These are phyloP conservation scores for Melieria picta DNA, from an alignment of 2,888 invertebrate species.

Conservation along the genomic window DNA sequence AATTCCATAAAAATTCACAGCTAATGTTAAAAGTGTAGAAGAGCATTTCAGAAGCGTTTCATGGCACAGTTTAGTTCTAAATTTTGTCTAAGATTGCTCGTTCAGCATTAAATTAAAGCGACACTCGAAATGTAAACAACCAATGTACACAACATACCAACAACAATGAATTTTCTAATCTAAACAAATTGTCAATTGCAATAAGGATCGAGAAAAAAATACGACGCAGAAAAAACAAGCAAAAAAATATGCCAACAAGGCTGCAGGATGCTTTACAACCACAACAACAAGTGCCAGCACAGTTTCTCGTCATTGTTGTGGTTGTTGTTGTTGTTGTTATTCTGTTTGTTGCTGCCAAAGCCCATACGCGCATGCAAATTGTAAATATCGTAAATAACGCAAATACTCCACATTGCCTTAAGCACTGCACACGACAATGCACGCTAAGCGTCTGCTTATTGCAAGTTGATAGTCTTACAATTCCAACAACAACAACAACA, in stretches of 20 bases:
- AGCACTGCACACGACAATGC: slow-evolving; percentile 40
- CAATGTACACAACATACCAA: too few relatives aligned
- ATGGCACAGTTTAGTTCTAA: too few relatives aligned
- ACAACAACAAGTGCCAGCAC: neutral
- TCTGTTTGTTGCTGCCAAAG: slow-evolving; percentile 28
- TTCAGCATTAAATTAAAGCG: too few relatives aligned
- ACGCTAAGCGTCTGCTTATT: slow-evolving; percentile 43
- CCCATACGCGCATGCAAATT: slow-evolving; percentile 49
- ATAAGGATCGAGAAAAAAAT: neutral
- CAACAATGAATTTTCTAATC: slow-evolving; percentile 14
- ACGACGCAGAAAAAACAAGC: neutral
- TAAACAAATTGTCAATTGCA: slow-evolving; percentile 22
- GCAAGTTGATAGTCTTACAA: slow-evolving; percentile 45
- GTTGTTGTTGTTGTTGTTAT: too few relatives aligned
- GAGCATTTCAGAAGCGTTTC: too few relatives aligned
- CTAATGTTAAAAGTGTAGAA: too few relatives aligned
- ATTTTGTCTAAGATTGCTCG: too few relatives aligned
- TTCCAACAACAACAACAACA: slow-evolving; percentile 11
- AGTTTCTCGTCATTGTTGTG: too few relatives aligned
- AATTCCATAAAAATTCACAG: too few relatives aligned
- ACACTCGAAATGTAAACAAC: too few relatives aligned
- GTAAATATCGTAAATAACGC: slow-evolving; percentile 63
- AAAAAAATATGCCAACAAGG: neutral
- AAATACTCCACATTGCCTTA: slow-evolving; percentile 54
- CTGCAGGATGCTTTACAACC: neutral